Evolutionary conservation across 2,113 vertebrate genomes (phyloP).

Genomic region (Prionailurus viverrinus): DNA sequence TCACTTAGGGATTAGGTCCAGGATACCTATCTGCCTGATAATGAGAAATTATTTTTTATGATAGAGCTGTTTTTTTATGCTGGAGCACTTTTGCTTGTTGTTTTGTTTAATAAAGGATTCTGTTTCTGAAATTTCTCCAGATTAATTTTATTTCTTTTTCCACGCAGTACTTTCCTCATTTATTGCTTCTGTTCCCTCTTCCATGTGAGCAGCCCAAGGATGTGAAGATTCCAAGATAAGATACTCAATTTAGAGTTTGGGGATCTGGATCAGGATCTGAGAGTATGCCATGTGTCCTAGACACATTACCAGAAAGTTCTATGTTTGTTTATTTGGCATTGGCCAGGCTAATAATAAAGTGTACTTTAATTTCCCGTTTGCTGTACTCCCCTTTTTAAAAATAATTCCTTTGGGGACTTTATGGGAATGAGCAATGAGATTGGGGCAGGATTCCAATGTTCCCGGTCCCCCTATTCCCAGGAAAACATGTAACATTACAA

Average conservation of each 20-base stretch:
- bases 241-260: slow-evolving; percentile 35
- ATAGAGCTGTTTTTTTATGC: background rate
- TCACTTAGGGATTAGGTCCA: background rate
- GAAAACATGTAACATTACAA: background rate
- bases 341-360: slow-evolving; percentile 46
- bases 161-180: background rate
- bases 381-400: slow-evolving; percentile 23
- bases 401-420: slow-evolving; percentile 16
- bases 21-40: background rate
- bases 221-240: slow-evolving; percentile 70
- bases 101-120: slow-evolving; percentile 54
- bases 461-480: background rate
- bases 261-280: slow-evolving; percentile 69
- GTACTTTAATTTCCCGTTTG: slow-evolving; percentile 54
- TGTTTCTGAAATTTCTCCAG: slow-evolving; percentile 71
- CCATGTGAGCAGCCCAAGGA: background rate
- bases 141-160: slow-evolving; percentile 75
- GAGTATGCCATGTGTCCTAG: slow-evolving; percentile 47
- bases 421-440: slow-evolving; percentile 1
- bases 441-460: background rate
- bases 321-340: slow-evolving; percentile 70
- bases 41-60: slow-evolving; percentile 45
- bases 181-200: slow-evolving; percentile 52
- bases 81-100: slow-evolving; percentile 56
- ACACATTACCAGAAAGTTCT: slow-evolving; percentile 62